Evolutionary conservation across 2,888 invertebrate species (phyloP), one percentile per base, ranked within the genome.

Genomic region (Octonoba sinensis): DNA sequence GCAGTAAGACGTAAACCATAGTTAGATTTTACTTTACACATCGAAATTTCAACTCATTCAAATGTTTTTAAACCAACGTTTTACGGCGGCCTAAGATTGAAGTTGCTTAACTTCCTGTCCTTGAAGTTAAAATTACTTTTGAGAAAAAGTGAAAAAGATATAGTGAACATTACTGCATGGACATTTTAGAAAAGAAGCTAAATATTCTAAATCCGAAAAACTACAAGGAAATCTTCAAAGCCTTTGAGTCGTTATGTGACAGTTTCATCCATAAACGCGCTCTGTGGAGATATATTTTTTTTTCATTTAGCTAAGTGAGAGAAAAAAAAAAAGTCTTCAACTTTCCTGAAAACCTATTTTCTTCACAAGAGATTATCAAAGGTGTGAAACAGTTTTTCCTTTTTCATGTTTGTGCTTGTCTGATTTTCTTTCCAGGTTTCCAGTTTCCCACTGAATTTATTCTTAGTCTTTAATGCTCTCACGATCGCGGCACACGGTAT

Each of bases 191-290:
- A 36, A 36, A 36, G 8, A 2, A 8, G 8, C 6, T 4, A 36
- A 36, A 36, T 36, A 36, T 8, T 36, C 11, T 36, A 36, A 36
- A 8, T 36, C 11, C 36, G 6, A 36, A 36, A 36, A 36, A 36
- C 3, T 36, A 11, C 8, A 36, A 36, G 11, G 11, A 36, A 11
- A 36, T 36, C 36, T 8, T 36, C 36, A 36, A 36, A 36, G 36
- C 8, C 8, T 36, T 8, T 6, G 36, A 8, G 36, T 36, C 36
- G 66, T 44, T 49, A 60, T 76, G 62, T 76, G 70, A 77, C 77
- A 77, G 70, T 77, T 77, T 64, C 77, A 77, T 77, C 70, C 64
- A 69, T 77, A 69, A 77, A 77, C 65, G 70, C 70, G 69, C 70
- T 24, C 70, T 70, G 70, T 56, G 56, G 70, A 70, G 64, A 64